Conservation (phyloP, 2,113 vertebrate genomes). For the Hippopotamus amphibius region DNA sequence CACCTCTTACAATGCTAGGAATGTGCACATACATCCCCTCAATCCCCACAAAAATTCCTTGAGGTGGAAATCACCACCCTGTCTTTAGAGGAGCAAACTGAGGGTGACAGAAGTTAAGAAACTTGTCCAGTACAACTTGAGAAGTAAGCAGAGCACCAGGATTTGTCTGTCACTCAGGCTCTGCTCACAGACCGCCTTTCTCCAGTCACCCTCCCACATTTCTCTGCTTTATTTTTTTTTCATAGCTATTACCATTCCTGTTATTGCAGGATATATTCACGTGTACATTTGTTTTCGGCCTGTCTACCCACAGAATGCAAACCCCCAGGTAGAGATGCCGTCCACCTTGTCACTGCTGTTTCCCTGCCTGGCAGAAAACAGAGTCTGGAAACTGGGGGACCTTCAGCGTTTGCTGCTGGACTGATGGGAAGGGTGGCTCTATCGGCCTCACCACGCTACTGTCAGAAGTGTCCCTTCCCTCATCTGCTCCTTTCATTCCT, state of each 20-base stretch:
- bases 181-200: not conserved
- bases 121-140: not conserved
- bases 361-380: not conserved
- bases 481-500: not conserved
- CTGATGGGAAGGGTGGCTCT: not conserved
- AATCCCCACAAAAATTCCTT: not conserved
- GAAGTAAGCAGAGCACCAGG: not conserved
- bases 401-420: not conserved
- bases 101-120: not conserved
- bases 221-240: not conserved
- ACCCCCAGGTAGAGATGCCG: not conserved
- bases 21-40: not conserved
- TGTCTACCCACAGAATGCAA: slow-evolving; percentile 5
- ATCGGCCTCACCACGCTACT: not conserved
- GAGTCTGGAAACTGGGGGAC: not conserved
- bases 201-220: not conserved
- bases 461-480: not conserved
- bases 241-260: not conserved
- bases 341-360: not conserved
- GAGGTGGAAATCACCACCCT: not conserved
- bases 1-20: not conserved
- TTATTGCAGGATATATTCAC: not conserved
- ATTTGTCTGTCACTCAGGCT: not conserved
- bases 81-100: not conserved
- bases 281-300: not conserved